Evolutionary conservation across 2,113 vertebrate species (phyloP).

Genomic region (Apodemus speciosus): DNA sequence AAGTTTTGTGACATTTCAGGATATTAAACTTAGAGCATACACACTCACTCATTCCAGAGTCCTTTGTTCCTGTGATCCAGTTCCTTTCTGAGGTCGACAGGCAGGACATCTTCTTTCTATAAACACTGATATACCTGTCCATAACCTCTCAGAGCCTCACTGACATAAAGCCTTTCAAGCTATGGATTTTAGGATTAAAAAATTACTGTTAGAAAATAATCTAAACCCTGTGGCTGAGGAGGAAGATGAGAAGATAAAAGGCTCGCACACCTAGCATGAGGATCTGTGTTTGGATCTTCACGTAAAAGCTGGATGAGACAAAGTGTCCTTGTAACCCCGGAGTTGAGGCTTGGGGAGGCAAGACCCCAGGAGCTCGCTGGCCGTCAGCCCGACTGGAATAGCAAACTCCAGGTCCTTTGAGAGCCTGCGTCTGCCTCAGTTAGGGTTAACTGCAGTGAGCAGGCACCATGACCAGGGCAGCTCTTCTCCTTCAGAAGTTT

Average conservation of each 20-base stretch:
- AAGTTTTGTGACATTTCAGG: conserved; percentile 14
- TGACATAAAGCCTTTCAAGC: neutral
- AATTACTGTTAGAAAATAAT: conserved; percentile 15
- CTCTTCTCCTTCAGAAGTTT: too few relatives aligned
- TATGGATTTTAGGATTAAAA: neutral
- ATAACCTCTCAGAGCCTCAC: neutral
- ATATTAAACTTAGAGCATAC: neutral
- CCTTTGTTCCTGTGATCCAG: neutral
- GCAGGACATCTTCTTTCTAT: neutral
- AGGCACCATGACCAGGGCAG: too few relatives aligned
- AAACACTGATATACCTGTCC: neutral
- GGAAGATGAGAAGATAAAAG: neutral
- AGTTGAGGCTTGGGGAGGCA: neutral
- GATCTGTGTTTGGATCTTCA: neutral
- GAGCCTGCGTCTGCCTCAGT: neutral
- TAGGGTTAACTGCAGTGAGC: too few relatives aligned
- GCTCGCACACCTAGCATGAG: neutral
- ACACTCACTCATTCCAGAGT: neutral
- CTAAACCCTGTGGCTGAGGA: neutral
- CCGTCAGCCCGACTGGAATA: neutral
- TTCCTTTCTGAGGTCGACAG: neutral
- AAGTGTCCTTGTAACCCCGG: neutral
- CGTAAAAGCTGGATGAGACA: neutral
- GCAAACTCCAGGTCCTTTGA: neutral
- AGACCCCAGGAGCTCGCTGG: neutral